Conservation (phyloP, 2,888 invertebrate species). For the Temnothorax rugatulus region DNA sequence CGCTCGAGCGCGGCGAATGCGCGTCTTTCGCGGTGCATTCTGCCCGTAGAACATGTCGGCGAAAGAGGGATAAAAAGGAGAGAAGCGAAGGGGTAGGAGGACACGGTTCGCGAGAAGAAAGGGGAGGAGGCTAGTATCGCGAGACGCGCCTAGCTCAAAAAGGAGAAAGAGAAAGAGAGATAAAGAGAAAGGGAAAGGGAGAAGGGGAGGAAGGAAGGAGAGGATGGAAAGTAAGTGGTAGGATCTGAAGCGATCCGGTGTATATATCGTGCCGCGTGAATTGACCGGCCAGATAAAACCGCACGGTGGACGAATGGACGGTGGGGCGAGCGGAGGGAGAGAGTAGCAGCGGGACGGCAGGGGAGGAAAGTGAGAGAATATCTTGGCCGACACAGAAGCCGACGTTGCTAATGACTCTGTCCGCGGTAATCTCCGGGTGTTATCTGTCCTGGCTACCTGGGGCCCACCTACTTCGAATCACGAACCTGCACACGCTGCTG, state of each 20-base stretch:
- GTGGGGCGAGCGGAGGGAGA: constrained; percentile 4
- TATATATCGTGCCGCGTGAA: constrained; percentile 80
- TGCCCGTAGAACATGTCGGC: constrained; percentile 40
- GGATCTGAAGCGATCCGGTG: constrained; percentile 59
- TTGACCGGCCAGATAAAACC: constrained; percentile 79
- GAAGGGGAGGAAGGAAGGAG: neutral
- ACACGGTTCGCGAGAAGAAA: constrained; percentile 35
- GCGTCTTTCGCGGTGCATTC: constrained; percentile 59
- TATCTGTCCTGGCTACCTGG: constrained; percentile 86
- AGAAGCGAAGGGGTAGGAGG: neutral
- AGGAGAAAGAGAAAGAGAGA: constrained; percentile 19
- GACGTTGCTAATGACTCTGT: constrained; percentile 86
- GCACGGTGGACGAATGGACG: constrained; percentile 51
- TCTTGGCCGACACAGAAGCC: constrained; percentile 85
- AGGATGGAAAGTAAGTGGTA: constrained; percentile 51
- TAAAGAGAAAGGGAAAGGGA: neutral
- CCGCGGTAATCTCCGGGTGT: constrained; percentile 86
- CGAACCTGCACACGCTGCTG: constrained; percentile 81
- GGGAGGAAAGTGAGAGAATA: constrained; percentile 76
- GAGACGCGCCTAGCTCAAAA: constrained; percentile 18
- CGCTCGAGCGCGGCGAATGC: constrained; percentile 62
- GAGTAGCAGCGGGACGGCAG: constrained; percentile 25
- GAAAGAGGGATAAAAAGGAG: constrained; percentile 30
- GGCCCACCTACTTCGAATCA: constrained; percentile 86
- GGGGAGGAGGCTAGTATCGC: constrained; percentile 44